Percentiles rank a stretch among this genome's conserved stretches.
Conservation (phyloP, 1,140 invertebrate genomes). For the Anthonomus grandis region DNA sequence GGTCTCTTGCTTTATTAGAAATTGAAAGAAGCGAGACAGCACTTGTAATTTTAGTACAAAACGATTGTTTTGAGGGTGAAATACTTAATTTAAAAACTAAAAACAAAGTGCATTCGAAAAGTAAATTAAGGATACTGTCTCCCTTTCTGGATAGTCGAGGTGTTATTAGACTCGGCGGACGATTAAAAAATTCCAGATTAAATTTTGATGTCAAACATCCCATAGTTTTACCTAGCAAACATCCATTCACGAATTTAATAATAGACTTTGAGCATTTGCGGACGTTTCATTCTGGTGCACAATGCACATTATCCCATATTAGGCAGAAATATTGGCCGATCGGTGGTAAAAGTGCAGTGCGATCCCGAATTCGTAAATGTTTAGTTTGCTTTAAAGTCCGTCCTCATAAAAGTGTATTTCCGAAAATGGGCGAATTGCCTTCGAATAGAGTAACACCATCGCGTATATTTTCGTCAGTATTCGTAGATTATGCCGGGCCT, state of each 20-base stretch:
- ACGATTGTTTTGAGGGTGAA: too few relatives aligned
- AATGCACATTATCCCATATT: neutral
- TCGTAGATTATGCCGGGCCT: slow-evolving; percentile 43
- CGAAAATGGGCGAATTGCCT: neutral
- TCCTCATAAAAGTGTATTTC: slow-evolving; percentile 1
- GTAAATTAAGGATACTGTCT: too few relatives aligned
- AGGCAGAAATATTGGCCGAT: slow-evolving; percentile 2
- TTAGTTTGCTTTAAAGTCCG: slow-evolving; percentile 27
- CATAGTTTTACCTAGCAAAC: slow-evolving; percentile 35
- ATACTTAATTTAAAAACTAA: too few relatives aligned
- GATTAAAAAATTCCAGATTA: slow-evolving; percentile 18
- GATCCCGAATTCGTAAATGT: slow-evolving; percentile 16
- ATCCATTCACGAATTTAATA: slow-evolving; percentile 2
- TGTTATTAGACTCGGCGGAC: neutral
- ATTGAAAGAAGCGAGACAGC: too few relatives aligned
- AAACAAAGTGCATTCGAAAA: too few relatives aligned
- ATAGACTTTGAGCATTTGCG: neutral
- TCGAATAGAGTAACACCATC: slow-evolving; percentile 24
- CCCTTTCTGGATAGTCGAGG: neutral
- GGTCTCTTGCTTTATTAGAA: too few relatives aligned
- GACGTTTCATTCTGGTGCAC: slow-evolving; percentile 2
- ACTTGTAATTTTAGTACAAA: too few relatives aligned
- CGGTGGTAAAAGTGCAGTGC: neutral
- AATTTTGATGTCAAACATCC: slow-evolving; percentile 46
- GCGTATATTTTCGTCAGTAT: slow-evolving; percentile 35